A percentile compares a stretch with the other conserved stretches of the same genome.
phyloP scores from a whole-genome alignment of 2,113 vertebrate genomes.

The Cebus imitator region DNA sequence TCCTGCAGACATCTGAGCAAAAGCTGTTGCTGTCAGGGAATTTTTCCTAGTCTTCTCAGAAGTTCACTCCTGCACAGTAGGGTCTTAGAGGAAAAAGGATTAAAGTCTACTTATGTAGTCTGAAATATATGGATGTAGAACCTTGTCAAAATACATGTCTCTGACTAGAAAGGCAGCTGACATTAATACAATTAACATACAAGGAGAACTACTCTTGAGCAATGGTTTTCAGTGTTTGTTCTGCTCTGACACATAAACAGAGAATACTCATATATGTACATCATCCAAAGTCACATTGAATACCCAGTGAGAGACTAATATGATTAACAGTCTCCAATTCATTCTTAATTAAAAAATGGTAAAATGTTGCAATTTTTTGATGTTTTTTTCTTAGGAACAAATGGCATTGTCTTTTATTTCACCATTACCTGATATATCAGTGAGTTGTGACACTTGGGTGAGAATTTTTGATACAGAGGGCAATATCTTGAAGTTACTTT shows the following conservation, averaged over 20 bases:
- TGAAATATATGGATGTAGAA: neutral
- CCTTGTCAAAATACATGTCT: neutral
- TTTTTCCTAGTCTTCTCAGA: neutral
- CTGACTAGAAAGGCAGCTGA: neutral
- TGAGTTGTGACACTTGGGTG: neutral
- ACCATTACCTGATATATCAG: neutral
- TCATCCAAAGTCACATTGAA: no score
- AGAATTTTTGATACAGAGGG: neutral
- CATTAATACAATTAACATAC: neutral
- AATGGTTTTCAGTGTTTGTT: neutral
- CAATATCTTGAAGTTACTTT: neutral
- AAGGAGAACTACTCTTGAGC: neutral
- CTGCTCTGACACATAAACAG: neutral
- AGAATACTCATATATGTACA: neutral
- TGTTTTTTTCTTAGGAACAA: neutral
- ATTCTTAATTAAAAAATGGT: neutral
- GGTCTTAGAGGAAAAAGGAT: neutral
- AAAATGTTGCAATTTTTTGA: neutral
- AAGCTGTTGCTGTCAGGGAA: fast-evolving
- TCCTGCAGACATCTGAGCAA: neutral
- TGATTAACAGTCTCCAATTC: neutral
- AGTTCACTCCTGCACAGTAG: neutral
- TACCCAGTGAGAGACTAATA: neutral
- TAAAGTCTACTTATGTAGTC: neutral
- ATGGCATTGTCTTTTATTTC: neutral